Percentiles rank a stretch among this genome's conserved stretches.
phyloP scores from a whole-genome alignment of 2,888 invertebrate genomes.

The Cataglyphis albicans region DNA sequence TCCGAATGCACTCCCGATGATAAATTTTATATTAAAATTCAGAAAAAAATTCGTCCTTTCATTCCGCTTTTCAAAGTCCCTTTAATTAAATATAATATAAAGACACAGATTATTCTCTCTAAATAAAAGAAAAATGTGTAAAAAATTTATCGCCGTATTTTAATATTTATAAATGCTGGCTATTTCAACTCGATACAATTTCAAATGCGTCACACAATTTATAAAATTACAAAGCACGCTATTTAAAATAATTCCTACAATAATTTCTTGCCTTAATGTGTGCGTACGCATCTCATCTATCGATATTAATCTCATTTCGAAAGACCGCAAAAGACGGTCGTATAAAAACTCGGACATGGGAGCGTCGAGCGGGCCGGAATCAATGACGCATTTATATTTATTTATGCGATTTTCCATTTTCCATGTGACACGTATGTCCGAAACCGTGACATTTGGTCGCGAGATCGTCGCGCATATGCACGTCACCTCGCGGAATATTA shows the following conservation, averaged over 20 bases:
- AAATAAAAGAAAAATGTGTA: not conserved
- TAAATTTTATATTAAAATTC: constrained; percentile 9
- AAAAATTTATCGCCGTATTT: not conserved
- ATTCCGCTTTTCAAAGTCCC: constrained; percentile 11
- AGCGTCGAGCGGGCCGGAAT: constrained; percentile 14
- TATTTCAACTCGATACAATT: not conserved
- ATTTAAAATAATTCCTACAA: not conserved
- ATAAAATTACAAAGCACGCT: not conserved
- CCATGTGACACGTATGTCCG: constrained; percentile 51
- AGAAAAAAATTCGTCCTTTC: not conserved
- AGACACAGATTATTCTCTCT: not conserved
- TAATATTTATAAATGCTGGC: not conserved
- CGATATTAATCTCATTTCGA: constrained; percentile 14
- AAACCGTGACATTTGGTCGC: constrained; percentile 52
- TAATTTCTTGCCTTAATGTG: not conserved
- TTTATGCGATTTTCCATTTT: constrained; percentile 55
- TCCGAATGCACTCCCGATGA: constrained; percentile 13
- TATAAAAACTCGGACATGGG: constrained; percentile 35
- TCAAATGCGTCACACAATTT: not conserved
- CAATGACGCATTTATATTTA: constrained; percentile 53
- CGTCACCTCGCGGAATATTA: constrained; percentile 46
- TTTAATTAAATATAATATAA: not conserved
- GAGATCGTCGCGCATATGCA: constrained; percentile 47
- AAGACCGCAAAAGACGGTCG: not conserved
- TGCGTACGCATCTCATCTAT: not conserved